Conservation (phyloP, 2,113 vertebrate genomes). For the Morone saxatilis region DNA sequence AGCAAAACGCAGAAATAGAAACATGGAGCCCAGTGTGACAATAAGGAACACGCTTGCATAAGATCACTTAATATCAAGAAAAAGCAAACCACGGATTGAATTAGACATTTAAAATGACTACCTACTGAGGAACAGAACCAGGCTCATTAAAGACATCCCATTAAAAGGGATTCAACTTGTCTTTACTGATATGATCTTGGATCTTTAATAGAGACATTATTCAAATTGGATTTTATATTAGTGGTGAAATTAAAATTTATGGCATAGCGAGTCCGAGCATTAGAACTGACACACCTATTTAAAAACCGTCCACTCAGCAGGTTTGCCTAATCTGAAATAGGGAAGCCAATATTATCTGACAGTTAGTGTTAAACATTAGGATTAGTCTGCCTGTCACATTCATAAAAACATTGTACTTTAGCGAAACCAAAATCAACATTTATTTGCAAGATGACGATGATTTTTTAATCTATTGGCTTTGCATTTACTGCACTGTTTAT, state of each 20-base stretch:
- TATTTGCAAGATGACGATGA: not conserved
- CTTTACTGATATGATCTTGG: slow-evolving; percentile 13
- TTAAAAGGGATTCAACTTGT: slow-evolving; percentile 46
- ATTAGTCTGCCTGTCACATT: slow-evolving; percentile 3
- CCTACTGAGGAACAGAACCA: slow-evolving; percentile 12
- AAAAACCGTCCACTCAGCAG: slow-evolving; percentile 35
- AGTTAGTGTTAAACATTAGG: slow-evolving; percentile 12
- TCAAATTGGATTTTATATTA: slow-evolving; percentile 45
- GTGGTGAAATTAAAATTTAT: slow-evolving; percentile 34
- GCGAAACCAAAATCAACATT: not conserved
- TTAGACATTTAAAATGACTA: slow-evolving; percentile 10
- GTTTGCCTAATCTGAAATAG: slow-evolving; percentile 13
- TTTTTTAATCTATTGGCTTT: not conserved
- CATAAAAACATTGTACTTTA: not conserved
- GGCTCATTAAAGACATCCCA: slow-evolving; percentile 16
- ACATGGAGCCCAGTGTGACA: not conserved
- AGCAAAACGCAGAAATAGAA: not conserved
- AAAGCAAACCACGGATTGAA: slow-evolving; percentile 10
- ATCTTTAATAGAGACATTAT: slow-evolving; percentile 50
- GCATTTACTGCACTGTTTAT: not conserved
- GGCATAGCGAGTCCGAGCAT: slow-evolving; percentile 19
- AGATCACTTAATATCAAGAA: slow-evolving; percentile 8
- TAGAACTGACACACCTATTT: slow-evolving; percentile 38
- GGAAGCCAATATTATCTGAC: slow-evolving; percentile 6
- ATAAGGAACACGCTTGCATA: not conserved